phyloP scores from a whole-genome alignment of 2,113 vertebrate genomes.

The Gobio gobio region DNA sequence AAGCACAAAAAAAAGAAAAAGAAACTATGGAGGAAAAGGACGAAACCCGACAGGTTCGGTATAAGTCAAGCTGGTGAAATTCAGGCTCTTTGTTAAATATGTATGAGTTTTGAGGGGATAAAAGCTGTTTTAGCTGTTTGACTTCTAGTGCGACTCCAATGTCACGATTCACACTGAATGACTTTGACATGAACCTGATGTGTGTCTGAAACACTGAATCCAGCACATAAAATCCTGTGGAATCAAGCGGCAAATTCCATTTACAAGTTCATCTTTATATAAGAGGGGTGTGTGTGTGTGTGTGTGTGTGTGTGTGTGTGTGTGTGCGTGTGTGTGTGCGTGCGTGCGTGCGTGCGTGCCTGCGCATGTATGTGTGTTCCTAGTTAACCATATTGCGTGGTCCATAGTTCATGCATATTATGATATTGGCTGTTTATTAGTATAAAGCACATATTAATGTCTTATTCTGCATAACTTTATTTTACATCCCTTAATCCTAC shows the following conservation, averaged over 20 bases:
- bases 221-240: background rate
- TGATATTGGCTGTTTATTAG: too few relatives aligned
- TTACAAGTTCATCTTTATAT: background rate
- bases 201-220: background rate
- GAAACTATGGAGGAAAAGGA: background rate
- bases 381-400: too few relatives aligned
- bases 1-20: background rate
- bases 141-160: background rate
- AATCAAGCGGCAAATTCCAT: background rate
- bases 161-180: background rate
- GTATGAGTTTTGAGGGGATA: constrained; percentile 13
- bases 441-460: too few relatives aligned
- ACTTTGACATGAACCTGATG: constrained; percentile 4
- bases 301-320: background rate
- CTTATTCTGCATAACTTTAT: too few relatives aligned
- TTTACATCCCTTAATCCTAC: too few relatives aligned
- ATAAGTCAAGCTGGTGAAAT: background rate
- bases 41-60: background rate
- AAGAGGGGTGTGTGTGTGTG: background rate
- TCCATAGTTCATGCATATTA: too few relatives aligned
- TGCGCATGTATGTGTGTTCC: too few relatives aligned
- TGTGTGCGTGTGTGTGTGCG: background rate
- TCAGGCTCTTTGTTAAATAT: constrained; percentile 30
- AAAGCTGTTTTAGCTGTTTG: constrained; percentile 14
- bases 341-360: too few relatives aligned